Base-by-base conservation (phyloP, 2,113 vertebrate genomes). In the Thymallus thymallus region DNA sequence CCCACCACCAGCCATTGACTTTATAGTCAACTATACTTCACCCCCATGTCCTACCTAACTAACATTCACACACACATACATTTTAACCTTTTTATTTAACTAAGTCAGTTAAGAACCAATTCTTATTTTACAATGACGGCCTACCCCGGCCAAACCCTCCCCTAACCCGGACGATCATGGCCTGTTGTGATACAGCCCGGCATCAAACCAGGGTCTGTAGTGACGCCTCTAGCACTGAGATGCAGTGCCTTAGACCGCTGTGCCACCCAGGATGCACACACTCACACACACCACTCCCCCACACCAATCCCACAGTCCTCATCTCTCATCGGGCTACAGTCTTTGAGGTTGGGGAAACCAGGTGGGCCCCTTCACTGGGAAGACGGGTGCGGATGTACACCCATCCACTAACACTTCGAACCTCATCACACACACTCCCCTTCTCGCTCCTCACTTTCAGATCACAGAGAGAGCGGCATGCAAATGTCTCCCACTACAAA, bases 401-500 rank as follows among this genome's bases (percentile, higher is more conserved):
- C 65, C 60, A 76, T 84, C 82, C 30, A 63, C 81, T 81, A 81
- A 45, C 48, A 14, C 48, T 18, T 18, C 48, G 14, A 51, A 51
- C 12, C 46, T 14, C 46, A 70, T 55, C 79, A 64, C 72, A 51
- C 48, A 51, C 48, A 41, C 48, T 51, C 48, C 70, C 77, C 77
- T 76, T 76, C 76, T 73, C 63, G 51, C 63, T 45, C 67, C 24
- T 55, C 75, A 71, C 75, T 32, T 51, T 71, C 75, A 83, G 72
- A 83, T 82, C 81, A 68, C 45, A 35, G 32, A 30, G 74, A 20
- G 74, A 79, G 76, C 74, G 67, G 75, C 72, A 74, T 65, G 79
- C 81, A 80, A 79, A 79, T 73, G 66, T 83, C 77, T 76, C 41
- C 9, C 26, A 4, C 69, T 71, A 74, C 76, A 80, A 80, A 72